Conservation (phyloP, 2,888 invertebrate genomes). For the Chelonus formosanus region DNA sequence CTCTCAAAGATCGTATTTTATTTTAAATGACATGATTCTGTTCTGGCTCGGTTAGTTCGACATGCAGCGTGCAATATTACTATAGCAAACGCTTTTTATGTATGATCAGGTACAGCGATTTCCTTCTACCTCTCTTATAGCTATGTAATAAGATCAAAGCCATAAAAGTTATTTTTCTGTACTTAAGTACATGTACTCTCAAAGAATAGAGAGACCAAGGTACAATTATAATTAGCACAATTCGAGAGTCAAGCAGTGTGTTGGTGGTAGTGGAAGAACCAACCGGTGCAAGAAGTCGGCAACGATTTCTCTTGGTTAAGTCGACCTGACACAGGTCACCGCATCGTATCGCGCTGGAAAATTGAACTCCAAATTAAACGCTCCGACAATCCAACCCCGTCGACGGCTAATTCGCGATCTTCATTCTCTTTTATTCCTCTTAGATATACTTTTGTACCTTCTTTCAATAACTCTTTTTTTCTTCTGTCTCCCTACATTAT, state of each 20-base stretch:
- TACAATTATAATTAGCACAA: constrained; percentile 31
- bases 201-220: background rate
- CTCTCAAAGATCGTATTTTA: too few species aligned
- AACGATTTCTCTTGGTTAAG: constrained; percentile 8
- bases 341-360: constrained; percentile 17
- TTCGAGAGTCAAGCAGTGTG: constrained; percentile 25
- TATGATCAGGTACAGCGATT: too few species aligned
- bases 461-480: too few species aligned
- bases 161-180: constrained; percentile 7
- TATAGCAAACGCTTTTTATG: too few species aligned
- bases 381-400: constrained; percentile 9
- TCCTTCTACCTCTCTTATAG: too few species aligned
- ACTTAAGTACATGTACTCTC: background rate
- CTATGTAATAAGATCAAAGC: too few species aligned
- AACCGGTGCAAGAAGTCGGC: constrained; percentile 7
- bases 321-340: constrained; percentile 27
- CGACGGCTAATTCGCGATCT: constrained; percentile 12
- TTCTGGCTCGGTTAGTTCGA: too few species aligned
- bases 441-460: background rate
- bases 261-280: background rate
- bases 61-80: too few species aligned
- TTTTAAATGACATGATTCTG: too few species aligned
- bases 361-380: constrained; percentile 17
- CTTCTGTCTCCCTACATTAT: too few species aligned
- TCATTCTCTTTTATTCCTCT: background rate